phyloP scores from a whole-genome alignment of 1,140 invertebrate species.

The Aphaenogaster rudis region DNA sequence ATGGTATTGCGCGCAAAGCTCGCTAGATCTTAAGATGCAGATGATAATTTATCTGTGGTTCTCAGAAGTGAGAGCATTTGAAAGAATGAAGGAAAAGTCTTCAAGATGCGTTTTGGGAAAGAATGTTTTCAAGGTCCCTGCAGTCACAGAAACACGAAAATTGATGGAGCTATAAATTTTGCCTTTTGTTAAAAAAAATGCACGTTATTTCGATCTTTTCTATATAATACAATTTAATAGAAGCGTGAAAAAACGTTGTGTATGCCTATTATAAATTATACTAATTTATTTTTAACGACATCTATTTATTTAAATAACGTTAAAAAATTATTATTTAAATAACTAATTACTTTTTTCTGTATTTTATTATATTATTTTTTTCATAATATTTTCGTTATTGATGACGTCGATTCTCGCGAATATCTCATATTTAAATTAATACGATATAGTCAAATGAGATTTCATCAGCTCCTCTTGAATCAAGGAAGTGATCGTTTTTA shows the following conservation, averaged over 20 bases:
- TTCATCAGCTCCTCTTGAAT: not conserved
- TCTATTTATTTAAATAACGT: not conserved
- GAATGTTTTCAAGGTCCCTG: slow-evolving; percentile 1
- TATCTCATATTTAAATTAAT: slow-evolving; percentile 19
- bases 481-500: slow-evolving; percentile 1
- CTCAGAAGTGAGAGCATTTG: not conserved
- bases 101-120: slow-evolving; percentile 1
- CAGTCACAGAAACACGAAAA: not conserved
- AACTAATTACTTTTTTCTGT: not conserved
- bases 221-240: not conserved
- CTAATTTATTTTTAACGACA: not conserved
- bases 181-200: not conserved
- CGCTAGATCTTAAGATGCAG: slow-evolving; percentile 33
- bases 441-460: not conserved
- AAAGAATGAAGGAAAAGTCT: slow-evolving; percentile 19
- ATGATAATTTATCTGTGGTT: slow-evolving; percentile 34
- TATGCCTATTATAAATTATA: not conserved
- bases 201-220: not conserved
- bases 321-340: not conserved
- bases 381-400: not conserved
- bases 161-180: not conserved
- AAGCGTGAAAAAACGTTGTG: not conserved
- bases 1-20: slow-evolving; percentile 41
- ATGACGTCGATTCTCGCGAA: not conserved
- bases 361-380: slow-evolving; percentile 1